Evolutionary conservation across 1,140 invertebrate genomes (phyloP).

Genomic region (Pseudomyrmex flavicornis): DNA sequence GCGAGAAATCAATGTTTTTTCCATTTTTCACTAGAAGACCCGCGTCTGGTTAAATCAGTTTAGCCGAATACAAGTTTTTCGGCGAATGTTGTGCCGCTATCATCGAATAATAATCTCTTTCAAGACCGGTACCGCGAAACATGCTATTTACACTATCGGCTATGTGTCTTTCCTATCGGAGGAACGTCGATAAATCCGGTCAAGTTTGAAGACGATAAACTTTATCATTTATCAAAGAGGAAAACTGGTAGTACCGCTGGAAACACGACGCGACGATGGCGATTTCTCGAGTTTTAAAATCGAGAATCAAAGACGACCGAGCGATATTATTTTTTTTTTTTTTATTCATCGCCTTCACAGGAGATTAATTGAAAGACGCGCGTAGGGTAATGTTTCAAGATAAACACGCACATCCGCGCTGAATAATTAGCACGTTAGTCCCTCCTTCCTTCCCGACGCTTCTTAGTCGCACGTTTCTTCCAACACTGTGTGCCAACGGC

Average conservation of each 20-base stretch:
- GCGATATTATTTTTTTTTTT: background rate
- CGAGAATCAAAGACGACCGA: background rate
- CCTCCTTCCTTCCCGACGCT: background rate
- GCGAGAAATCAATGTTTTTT: too few species aligned
- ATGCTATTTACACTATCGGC: conserved; percentile 39
- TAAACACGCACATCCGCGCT: too few species aligned
- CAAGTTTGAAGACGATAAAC: conserved; percentile 47
- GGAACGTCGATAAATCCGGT: conserved; percentile 47
- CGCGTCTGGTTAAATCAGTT: background rate
- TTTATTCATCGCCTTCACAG: too few species aligned
- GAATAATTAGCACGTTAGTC: background rate
- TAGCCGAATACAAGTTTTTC: background rate
- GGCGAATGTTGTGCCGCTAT: conserved; percentile 16
- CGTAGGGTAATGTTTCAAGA: background rate
- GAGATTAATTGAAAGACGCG: background rate
- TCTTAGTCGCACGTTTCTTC: background rate
- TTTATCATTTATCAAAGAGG: conserved; percentile 58
- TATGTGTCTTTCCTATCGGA: conserved; percentile 35
- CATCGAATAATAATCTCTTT: conserved; percentile 33
- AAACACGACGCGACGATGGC: conserved; percentile 24
- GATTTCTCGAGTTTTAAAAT: conserved; percentile 38
- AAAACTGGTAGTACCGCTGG: conserved; percentile 22
- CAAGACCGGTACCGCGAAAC: conserved; percentile 7
- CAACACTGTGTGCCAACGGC: background rate
- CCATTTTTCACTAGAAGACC: too few species aligned